phyloP scores from a whole-genome alignment of 92 coral and sea anemone genomes.

The Nematostella vectensis region DNA sequence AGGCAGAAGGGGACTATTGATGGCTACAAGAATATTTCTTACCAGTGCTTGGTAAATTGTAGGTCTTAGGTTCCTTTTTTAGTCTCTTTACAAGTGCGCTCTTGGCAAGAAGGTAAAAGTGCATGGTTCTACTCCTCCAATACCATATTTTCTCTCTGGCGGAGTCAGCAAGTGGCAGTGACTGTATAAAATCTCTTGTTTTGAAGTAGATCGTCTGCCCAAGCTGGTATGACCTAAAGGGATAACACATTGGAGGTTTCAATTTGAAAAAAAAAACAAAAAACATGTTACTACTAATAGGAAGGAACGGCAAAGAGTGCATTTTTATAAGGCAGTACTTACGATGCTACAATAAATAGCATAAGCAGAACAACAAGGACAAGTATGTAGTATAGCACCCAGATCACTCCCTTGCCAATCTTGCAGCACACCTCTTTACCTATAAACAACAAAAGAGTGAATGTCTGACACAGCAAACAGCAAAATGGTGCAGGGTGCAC shows the following conservation, averaged over 20 bases:
- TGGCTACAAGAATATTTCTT: too few relatives aligned
- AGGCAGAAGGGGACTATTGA: too few relatives aligned
- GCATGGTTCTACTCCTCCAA: background rate
- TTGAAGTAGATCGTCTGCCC: too few relatives aligned
- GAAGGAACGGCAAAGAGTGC: too few relatives aligned
- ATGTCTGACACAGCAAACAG: too few relatives aligned
- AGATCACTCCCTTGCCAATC: slow-evolving; percentile 10
- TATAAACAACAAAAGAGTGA: too few relatives aligned
- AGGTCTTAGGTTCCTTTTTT: slow-evolving; percentile 26
- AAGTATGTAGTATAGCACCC: slow-evolving; percentile 17
- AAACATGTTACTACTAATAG: too few relatives aligned
- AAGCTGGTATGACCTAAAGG: too few relatives aligned
- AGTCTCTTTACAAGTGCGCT: background rate
- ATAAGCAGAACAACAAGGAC: slow-evolving; percentile 6
- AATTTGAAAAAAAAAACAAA: too few relatives aligned
- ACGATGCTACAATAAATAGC: slow-evolving; percentile 8
- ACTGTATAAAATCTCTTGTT: background rate
- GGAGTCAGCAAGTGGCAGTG: background rate
- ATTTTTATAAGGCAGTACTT: too few relatives aligned
- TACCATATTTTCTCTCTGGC: background rate
- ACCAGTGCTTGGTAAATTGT: slow-evolving; percentile 45
- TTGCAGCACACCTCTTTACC: slow-evolving; percentile 13
- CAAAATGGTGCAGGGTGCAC: too few relatives aligned
- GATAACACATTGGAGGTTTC: too few relatives aligned
- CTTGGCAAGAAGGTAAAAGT: background rate